These are phyloP conservation scores for Tragulus kanchil DNA, from an alignment of 2,113 vertebrate genomes.

Conservation along the genomic window DNA sequence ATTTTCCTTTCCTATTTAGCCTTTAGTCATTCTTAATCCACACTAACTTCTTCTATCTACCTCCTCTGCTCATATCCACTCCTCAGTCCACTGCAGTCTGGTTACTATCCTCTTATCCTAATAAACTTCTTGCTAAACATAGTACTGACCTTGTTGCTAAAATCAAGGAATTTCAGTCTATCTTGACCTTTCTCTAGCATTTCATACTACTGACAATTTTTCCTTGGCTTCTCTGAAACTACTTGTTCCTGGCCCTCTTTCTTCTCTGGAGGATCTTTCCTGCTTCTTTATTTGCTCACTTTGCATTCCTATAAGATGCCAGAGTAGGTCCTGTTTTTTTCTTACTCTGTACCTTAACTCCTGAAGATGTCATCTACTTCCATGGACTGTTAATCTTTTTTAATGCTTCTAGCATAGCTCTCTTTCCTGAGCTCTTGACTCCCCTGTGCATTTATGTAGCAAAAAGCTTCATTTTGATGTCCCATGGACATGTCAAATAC, in stretches of 20 bases:
- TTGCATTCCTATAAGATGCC: neutral
- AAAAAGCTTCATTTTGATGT: constrained; percentile 14
- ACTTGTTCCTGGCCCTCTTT: neutral
- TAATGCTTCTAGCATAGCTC: neutral
- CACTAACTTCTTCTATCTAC: neutral
- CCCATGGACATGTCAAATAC: neutral
- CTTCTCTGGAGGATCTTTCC: neutral
- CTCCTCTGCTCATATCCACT: neutral
- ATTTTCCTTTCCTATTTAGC: neutral
- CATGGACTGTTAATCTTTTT: neutral
- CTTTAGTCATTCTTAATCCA: neutral
- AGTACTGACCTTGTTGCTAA: constrained; percentile 30
- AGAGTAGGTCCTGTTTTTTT: neutral
- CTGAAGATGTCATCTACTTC: neutral
- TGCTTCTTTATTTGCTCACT: neutral
- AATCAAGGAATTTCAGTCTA: neutral
- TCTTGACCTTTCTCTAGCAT: constrained; percentile 36
- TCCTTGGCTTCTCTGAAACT: neutral
- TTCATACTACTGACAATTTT: constrained; percentile 37
- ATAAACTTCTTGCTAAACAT: neutral
- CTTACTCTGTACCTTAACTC: neutral
- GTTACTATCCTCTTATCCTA: neutral
- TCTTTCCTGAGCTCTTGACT: neutral
- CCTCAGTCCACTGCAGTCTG: neutral
- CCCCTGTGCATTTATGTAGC: neutral